A percentile compares a stretch with the other conserved stretches of the same genome.
Conservation (phyloP, 2,888 invertebrate species). For the Tigriopus californicus region DNA sequence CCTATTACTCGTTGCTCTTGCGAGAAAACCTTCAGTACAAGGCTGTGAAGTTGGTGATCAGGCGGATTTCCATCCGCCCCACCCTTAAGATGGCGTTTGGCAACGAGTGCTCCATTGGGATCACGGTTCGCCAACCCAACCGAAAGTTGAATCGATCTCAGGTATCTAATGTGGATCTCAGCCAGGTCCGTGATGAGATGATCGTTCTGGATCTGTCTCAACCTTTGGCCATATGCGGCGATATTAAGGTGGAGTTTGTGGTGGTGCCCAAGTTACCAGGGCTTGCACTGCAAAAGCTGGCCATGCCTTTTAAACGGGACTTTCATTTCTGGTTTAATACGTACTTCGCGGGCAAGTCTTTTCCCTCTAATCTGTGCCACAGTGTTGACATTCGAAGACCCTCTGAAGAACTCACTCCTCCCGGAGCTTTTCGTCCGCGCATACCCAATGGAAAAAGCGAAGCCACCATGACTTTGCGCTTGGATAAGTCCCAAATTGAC, state of each 20-base stretch:
- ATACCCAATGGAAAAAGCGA: not conserved
- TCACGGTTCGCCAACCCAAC: not conserved
- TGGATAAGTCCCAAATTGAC: slow-evolving; percentile 2
- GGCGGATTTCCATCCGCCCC: slow-evolving; percentile 43
- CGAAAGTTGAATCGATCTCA: not conserved
- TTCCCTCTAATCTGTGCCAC: not conserved
- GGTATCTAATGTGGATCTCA: slow-evolving; percentile 28
- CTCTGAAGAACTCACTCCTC: too few relatives aligned
- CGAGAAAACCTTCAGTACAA: slow-evolving; percentile 42
- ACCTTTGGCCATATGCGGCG: slow-evolving; percentile 55
- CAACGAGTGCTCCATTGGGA: not conserved
- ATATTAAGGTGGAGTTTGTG: slow-evolving; percentile 78
- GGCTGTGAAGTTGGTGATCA: slow-evolving; percentile 45
- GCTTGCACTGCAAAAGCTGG: slow-evolving; percentile 24
- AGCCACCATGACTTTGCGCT: not conserved
- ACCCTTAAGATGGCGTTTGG: slow-evolving; percentile 22
- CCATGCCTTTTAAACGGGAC: slow-evolving; percentile 3
- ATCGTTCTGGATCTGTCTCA: slow-evolving; percentile 39
- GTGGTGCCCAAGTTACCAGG: slow-evolving; percentile 43
- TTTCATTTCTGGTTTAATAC: slow-evolving; percentile 99
- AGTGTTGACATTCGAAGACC: too few relatives aligned
- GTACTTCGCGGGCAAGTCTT: slow-evolving; percentile 49
- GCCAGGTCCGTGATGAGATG: slow-evolving; percentile 35
- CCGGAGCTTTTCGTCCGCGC: too few relatives aligned
- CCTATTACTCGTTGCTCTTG: slow-evolving; percentile 75